phyloP scores from a whole-genome alignment of 2,113 vertebrate genomes.

The Protobothrops mucrosquamatus region DNA sequence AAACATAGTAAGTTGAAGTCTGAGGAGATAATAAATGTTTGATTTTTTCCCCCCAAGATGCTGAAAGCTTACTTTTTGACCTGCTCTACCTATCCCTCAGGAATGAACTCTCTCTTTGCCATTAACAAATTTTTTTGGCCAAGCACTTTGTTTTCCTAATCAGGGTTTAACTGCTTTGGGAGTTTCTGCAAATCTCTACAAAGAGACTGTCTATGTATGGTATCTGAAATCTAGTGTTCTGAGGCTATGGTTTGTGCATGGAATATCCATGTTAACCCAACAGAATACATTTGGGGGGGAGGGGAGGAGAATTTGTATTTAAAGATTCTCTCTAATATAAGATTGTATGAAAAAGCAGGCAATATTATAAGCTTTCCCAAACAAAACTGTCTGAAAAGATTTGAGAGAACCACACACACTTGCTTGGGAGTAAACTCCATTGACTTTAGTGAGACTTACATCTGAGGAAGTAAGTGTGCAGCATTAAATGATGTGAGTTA shows the following conservation, averaged over 20 bases:
- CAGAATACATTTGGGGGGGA: neutral
- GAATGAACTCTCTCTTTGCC: neutral
- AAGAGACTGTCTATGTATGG: constrained; percentile 6
- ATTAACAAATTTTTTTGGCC: neutral
- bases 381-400: neutral
- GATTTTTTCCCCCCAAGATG: neutral
- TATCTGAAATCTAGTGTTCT: neutral
- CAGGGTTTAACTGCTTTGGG: constrained; percentile 9
- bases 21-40: neutral
- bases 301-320: neutral
- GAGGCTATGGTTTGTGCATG: neutral
- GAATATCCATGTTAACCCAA: neutral
- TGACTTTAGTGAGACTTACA: neutral
- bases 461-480: neutral
- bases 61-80: neutral
- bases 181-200: neutral
- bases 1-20: neutral
- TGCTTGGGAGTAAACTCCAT: neutral
- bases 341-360: neutral
- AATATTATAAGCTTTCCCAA: neutral
- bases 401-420: neutral
- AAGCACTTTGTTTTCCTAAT: constrained; percentile 8
- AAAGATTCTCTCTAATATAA: neutral
- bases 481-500: neutral
- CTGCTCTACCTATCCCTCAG: neutral